phyloP scores from a whole-genome alignment of 1,140 invertebrate species.

The Radopholus similis region DNA sequence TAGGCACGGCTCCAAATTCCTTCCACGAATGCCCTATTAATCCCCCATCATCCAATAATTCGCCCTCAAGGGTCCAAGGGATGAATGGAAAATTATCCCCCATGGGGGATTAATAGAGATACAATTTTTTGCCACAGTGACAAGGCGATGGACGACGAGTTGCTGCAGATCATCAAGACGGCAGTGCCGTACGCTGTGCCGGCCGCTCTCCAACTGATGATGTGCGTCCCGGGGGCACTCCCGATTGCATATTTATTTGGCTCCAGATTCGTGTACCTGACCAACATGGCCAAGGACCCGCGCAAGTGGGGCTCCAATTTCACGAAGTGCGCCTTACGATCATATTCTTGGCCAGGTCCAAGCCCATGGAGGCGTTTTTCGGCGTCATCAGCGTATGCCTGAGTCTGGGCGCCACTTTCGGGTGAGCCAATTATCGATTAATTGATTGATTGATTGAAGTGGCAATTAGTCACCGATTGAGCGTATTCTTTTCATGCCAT shows the following conservation, averaged over 20 bases:
- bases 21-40: too few species aligned
- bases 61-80: too few species aligned
- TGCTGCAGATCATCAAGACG: conserved; percentile 53
- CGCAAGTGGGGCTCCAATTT: conserved; percentile 35
- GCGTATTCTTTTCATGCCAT: neutral
- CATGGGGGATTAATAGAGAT: neutral
- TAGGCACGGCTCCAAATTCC: conserved; percentile 26
- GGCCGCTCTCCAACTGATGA: conserved; percentile 54
- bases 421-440: conserved; percentile 11
- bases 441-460: neutral
- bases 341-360: conserved; percentile 28
- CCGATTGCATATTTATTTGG: neutral
- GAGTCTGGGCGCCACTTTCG: conserved; percentile 53
- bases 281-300: conserved; percentile 49
- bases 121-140: conserved; percentile 40
- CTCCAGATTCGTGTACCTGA: conserved; percentile 53
- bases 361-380: conserved; percentile 57
- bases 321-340: neutral
- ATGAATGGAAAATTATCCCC: neutral
- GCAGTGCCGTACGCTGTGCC: conserved; percentile 57
- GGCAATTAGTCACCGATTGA: neutral
- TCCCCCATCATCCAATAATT: too few species aligned
- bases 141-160: conserved; percentile 59
- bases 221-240: neutral
- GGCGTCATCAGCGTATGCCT: conserved; percentile 57